Percentiles rank a stretch among this genome's conserved stretches.
phyloP scores from a whole-genome alignment of 1,140 invertebrate species.

The Meloidogyne chitwoodi region DNA sequence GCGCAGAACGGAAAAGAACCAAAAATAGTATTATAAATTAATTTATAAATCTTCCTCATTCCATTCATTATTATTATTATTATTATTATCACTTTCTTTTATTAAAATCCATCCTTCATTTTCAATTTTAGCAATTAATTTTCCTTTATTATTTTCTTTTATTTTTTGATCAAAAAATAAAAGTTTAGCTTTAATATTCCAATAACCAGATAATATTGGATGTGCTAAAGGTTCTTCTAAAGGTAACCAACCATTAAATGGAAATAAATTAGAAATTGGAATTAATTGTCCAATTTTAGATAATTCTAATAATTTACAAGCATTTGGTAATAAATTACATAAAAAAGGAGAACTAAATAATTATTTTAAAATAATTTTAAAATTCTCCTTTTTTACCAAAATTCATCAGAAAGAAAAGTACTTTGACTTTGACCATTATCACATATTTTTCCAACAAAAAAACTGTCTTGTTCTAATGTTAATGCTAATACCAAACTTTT shows the following conservation, averaged over 20 bases:
- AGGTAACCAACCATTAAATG: neutral
- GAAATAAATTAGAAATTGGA: neutral
- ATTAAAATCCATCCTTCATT: neutral
- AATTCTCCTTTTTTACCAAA: neutral
- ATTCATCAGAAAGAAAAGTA: constrained; percentile 14
- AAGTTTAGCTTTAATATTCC: constrained; percentile 2
- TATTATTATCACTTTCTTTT: neutral
- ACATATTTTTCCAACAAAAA: constrained; percentile 16
- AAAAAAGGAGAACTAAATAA: constrained; percentile 1
- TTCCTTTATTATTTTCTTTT: neutral
- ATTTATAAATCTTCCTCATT: neutral
- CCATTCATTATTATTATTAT: too few relatives aligned
- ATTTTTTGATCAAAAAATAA: neutral
- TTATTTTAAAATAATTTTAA: neutral
- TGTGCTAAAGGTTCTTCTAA: neutral
- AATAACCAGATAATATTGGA: constrained; percentile 8
- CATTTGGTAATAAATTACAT: constrained; percentile 10
- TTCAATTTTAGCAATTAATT: neutral
- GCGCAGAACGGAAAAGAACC: too few relatives aligned
- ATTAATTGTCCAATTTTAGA: neutral
- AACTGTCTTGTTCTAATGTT: constrained; percentile 13
- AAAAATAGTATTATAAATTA: too few relatives aligned
- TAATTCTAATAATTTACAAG: neutral
- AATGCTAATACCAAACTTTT: neutral
- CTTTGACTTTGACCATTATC: constrained; percentile 11